A percentile compares a stretch with the other conserved stretches of the same genome.
Evolutionary conservation across 2,888 invertebrate species (phyloP).

Genomic region (Selenia dentaria): DNA sequence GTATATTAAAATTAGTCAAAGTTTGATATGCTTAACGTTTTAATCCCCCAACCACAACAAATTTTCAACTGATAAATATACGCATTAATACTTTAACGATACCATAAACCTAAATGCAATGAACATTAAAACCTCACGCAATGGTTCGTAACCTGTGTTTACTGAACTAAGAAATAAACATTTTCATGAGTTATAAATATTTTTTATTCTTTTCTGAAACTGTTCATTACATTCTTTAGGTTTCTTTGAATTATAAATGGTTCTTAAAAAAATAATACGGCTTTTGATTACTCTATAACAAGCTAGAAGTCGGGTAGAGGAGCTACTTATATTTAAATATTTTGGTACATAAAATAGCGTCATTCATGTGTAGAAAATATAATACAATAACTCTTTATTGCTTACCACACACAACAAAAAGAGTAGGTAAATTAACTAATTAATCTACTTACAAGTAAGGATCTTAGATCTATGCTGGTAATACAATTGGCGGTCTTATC

Average conservation of each 20-base stretch:
- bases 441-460: too few relatives aligned
- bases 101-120: slow-evolving; percentile 44
- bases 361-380: too few relatives aligned
- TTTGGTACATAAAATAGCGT: too few relatives aligned
- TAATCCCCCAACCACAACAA: not conserved
- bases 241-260: not conserved
- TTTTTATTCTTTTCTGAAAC: slow-evolving; percentile 4
- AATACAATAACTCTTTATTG: too few relatives aligned
- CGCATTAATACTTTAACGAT: slow-evolving; percentile 41
- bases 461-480: too few relatives aligned
- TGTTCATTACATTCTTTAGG: slow-evolving; percentile 2
- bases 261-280: not conserved
- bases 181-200: slow-evolving; percentile 25
- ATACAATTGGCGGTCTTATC: too few relatives aligned
- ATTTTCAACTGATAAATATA: slow-evolving; percentile 19
- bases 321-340: too few relatives aligned
- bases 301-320: too few relatives aligned
- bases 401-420: too few relatives aligned
- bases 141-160: slow-evolving; percentile 19
- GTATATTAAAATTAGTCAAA: too few relatives aligned
- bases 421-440: too few relatives aligned
- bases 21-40: too few relatives aligned
- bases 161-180: slow-evolving; percentile 34
- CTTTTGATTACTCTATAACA: not conserved
- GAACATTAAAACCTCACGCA: slow-evolving; percentile 38